Evolutionary conservation across 2,888 invertebrate genomes (phyloP).

Genomic region (Dynastes maya): DNA sequence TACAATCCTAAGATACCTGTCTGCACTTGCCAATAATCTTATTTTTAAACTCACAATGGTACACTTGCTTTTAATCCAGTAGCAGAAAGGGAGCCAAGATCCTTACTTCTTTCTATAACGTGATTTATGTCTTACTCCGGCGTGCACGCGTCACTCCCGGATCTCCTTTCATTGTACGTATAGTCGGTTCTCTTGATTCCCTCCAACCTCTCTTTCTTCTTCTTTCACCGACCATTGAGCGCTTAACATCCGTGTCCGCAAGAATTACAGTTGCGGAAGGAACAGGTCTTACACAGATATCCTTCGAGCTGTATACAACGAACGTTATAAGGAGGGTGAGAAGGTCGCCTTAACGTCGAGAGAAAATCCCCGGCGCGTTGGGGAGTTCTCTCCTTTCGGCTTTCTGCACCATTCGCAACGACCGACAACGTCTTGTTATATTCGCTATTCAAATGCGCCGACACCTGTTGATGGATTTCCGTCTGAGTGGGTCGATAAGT

Average conservation of each 20-base stretch:
- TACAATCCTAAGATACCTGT: neutral
- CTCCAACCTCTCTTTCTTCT: constrained; percentile 52
- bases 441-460: constrained; percentile 45
- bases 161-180: constrained; percentile 23
- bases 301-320: constrained; percentile 29
- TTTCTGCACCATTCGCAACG: constrained; percentile 20
- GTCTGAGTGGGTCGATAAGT: constrained; percentile 40
- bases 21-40: constrained; percentile 32
- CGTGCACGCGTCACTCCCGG: constrained; percentile 12
- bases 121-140: constrained; percentile 29
- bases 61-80: constrained; percentile 40
- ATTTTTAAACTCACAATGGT: constrained; percentile 24
- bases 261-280: constrained; percentile 50
- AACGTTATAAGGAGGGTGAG: constrained; percentile 30
- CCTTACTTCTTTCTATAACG: constrained; percentile 29
- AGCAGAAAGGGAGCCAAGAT: constrained; percentile 6
- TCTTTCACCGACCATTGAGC: constrained; percentile 56
- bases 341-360: constrained; percentile 22
- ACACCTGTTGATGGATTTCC: constrained; percentile 49
- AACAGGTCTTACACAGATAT: constrained; percentile 51
- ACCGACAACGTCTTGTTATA: constrained; percentile 44
- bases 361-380: neutral
- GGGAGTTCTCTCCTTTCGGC: constrained; percentile 34
- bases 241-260: constrained; percentile 56
- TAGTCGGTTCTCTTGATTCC: constrained; percentile 5